Conservation (phyloP, 2,797 vertebrate genomes). For the Mustela erminea region DNA sequence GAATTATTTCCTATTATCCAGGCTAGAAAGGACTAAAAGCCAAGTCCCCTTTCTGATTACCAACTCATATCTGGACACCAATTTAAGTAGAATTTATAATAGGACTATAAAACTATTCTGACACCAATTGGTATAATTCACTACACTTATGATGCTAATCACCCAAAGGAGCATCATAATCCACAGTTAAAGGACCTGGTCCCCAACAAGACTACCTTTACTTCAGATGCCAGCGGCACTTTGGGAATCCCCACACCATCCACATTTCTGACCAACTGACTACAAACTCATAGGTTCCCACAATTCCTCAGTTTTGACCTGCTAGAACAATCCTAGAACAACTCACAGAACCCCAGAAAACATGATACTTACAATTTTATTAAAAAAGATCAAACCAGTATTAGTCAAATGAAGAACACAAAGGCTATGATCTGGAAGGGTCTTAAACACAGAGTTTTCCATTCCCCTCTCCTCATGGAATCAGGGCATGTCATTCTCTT, state of each 20-base stretch:
- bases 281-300: not conserved
- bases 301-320: not conserved
- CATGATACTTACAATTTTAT: not conserved
- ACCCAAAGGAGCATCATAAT: not conserved
- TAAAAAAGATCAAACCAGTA: not conserved
- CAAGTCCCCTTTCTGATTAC: not conserved
- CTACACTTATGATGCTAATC: not conserved
- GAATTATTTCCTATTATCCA: not conserved
- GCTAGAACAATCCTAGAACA: constrained; percentile 13
- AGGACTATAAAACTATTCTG: not conserved
- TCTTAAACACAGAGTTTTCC: not conserved
- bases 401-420: not conserved
- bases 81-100: not conserved
- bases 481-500: not conserved
- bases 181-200: not conserved
- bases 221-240: not conserved
- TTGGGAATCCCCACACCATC: not conserved
- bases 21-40: not conserved
- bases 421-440: not conserved
- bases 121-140: not conserved
- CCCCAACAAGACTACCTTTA: not conserved
- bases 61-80: constrained; percentile 4
- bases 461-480: not conserved
- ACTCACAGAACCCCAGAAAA: not conserved
- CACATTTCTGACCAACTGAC: not conserved